A percentile compares a stretch with the other conserved stretches of the same genome.
phyloP scores from a whole-genome alignment of 2,113 vertebrate species.

The Forbesichthys agassizii region DNA sequence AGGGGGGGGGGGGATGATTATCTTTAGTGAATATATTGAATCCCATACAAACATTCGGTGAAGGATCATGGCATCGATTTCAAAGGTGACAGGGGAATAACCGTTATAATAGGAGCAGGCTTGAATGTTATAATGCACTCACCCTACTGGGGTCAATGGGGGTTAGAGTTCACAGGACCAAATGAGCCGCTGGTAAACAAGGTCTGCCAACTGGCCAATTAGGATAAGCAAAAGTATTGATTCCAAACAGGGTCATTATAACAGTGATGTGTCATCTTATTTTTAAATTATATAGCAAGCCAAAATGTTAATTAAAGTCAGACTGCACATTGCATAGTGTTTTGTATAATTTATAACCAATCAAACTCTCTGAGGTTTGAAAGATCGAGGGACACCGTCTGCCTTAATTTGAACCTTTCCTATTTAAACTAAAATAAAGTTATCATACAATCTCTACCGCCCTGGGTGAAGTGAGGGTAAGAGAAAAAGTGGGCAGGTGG shows the following conservation, averaged over 20 bases:
- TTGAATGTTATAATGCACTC: constrained; percentile 39
- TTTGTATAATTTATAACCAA: too few relatives aligned
- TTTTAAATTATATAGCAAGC: neutral
- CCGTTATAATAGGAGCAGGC: constrained; percentile 12
- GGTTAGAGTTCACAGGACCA: constrained; percentile 23
- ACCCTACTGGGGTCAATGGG: constrained; percentile 41
- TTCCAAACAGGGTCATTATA: constrained; percentile 17
- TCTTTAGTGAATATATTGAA: neutral
- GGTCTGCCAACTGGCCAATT: constrained; percentile 27
- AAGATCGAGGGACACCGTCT: neutral
- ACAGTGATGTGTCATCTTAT: neutral
- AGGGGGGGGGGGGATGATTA: constrained; percentile 1
- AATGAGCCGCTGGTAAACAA: constrained; percentile 48
- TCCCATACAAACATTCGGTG: neutral
- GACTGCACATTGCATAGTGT: too few relatives aligned
- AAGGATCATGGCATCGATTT: constrained; percentile 17
- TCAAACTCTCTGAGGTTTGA: neutral
- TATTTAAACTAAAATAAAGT: constrained; percentile 5
- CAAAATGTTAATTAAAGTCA: too few relatives aligned
- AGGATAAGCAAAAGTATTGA: constrained; percentile 36
- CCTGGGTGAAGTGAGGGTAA: constrained; percentile 6
- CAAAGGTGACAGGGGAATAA: constrained; percentile 12
- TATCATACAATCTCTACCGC: neutral
- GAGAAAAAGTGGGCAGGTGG: constrained; percentile 26
- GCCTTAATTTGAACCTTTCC: neutral